Base-by-base conservation (phyloP, 2,797 vertebrate genomes). In the Sebastes hubbsi region DNA sequence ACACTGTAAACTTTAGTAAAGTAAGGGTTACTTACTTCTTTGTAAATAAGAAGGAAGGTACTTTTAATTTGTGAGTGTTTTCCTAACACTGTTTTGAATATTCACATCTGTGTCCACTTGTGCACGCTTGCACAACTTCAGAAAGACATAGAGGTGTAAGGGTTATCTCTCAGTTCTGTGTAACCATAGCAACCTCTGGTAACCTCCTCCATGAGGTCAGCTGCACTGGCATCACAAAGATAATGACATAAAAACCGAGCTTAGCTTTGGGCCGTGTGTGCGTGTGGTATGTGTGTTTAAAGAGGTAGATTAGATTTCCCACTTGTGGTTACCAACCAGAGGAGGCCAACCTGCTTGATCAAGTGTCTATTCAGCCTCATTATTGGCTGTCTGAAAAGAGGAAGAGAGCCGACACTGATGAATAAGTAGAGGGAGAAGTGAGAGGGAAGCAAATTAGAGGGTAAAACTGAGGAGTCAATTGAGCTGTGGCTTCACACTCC, bases 381-480 rank as follows among this genome's bases (percentile, higher is more conserved):
- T 89, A 95, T 77, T 80, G 75, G 68, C 70, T 55, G 78, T 62
- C 67, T 74, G 74, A 86, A 85, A 88, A 73, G 81, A 88, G 83
- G 83, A 82, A 67, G 75, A 87, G 85, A 56, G 80, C 79, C 32
- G 75, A 73, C 82, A 62, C 74, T 87, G 91, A 92, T 88, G 87
- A 91, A 81, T 89, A 87, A 87, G 88, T 73, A 66, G 82, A 81
- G 70, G 81, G 83, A 89, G 72, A 85, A 88, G 82, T 55, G 76
- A 82, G 92, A 88, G 70, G 75, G 81, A 87, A 82, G 90, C 86
- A 92, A 93, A 95, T 93, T 91, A 92, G 88, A 92, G 92, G 91
- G 90, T 87, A 89, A 89, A 90, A 85, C 85, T 82, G 85, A 91
- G 87, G 81, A 94, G 92, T 94, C 93, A 90, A 90, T 93, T 90